Conservation (phyloP, 2,113 vertebrate species). For the Colistium nudipinnis region DNA sequence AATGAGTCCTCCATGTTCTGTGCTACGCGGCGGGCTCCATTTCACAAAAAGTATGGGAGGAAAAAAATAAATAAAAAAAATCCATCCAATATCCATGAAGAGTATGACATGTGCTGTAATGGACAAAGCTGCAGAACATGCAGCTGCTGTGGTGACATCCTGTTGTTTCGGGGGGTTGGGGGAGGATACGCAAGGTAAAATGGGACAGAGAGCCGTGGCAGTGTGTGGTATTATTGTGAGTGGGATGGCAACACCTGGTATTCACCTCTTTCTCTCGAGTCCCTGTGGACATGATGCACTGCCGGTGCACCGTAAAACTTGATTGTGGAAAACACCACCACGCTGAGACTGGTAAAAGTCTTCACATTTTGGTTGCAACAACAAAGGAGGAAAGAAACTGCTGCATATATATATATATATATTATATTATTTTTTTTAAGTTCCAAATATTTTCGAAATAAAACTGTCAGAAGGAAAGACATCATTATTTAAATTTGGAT, state of each 20-base stretch:
- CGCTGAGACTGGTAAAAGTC: conserved; percentile 74
- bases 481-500: too few relatives aligned
- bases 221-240: conserved; percentile 63
- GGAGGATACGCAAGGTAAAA: conserved; percentile 65
- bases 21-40: conserved; percentile 11
- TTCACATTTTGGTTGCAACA: conserved; percentile 26
- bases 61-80: too few relatives aligned
- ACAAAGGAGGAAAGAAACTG: too few relatives aligned
- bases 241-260: conserved; percentile 73
- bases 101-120: conserved; percentile 44
- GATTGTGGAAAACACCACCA: conserved; percentile 79
- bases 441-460: too few relatives aligned
- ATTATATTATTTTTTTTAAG: too few relatives aligned
- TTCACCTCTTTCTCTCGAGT: conserved; percentile 73
- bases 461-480: too few relatives aligned
- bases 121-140: conserved; percentile 64
- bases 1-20: conserved; percentile 74
- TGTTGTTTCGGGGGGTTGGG: conserved; percentile 34
- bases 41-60: conserved; percentile 24
- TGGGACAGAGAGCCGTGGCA: conserved; percentile 59
- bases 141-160: conserved; percentile 67
- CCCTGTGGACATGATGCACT: conserved; percentile 65
- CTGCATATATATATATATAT: too few relatives aligned
- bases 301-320: conserved; percentile 77
- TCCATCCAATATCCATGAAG: conserved; percentile 15